Evolutionary conservation across 1,140 invertebrate genomes (phyloP).

Genomic region (Drosophila orena): DNA sequence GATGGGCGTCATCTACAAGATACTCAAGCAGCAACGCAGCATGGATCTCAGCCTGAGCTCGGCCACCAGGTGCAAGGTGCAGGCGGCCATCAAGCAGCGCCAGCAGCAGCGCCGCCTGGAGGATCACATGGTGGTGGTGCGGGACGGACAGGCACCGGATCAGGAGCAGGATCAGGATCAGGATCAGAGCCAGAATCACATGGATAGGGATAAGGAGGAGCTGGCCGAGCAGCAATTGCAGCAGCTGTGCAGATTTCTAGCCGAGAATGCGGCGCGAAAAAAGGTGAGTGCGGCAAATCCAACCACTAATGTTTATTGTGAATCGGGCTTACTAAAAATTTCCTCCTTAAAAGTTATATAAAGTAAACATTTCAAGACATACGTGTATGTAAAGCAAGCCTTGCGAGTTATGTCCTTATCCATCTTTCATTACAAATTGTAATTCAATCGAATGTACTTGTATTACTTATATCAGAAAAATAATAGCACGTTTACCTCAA

Average conservation of each 20-base stretch:
- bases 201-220: constrained; percentile 23
- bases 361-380: no score
- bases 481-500: no score
- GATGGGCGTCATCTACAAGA: constrained; percentile 81
- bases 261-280: constrained; percentile 71
- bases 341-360: no score
- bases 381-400: no score
- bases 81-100: constrained; percentile 66
- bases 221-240: constrained; percentile 65
- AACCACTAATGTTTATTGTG: no score
- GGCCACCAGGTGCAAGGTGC: constrained; percentile 64
- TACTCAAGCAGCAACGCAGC: constrained; percentile 72
- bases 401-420: no score
- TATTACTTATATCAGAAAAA: no score
- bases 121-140: constrained; percentile 14
- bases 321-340: no score
- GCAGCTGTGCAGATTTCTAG: constrained; percentile 74
- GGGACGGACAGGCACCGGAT: no score
- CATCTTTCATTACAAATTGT: no score
- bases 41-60: constrained; percentile 66
- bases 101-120: constrained; percentile 41
- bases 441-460: no score
- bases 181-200: neutral
- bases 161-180: neutral
- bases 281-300: constrained; percentile 37